phyloP scores from a whole-genome alignment of 1,140 invertebrate genomes.

The Drosophila santomea region DNA sequence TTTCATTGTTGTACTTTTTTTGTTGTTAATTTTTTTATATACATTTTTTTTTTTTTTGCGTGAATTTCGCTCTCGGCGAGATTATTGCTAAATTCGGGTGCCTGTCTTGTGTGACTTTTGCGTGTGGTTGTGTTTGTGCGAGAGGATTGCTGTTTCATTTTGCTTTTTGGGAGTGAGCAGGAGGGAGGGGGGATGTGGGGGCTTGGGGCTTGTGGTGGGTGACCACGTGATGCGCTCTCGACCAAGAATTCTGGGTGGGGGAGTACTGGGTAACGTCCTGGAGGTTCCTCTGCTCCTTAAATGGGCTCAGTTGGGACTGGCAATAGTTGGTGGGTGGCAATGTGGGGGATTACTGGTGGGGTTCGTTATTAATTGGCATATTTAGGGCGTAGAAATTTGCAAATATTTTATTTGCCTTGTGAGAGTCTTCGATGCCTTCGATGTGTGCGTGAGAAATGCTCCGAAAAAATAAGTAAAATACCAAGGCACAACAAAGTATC shows the following conservation, averaged over 20 bases:
- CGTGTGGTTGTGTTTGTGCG: slow-evolving; percentile 9
- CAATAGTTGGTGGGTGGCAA: neutral
- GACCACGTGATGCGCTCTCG: slow-evolving; percentile 51
- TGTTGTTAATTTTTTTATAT: slow-evolving; percentile 39
- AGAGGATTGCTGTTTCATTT: slow-evolving; percentile 13
- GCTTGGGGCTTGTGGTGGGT: slow-evolving; percentile 5
- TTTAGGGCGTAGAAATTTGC: slow-evolving; percentile 24
- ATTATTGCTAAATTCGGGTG: slow-evolving; percentile 68
- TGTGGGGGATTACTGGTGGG: neutral
- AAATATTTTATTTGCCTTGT: slow-evolving; percentile 4
- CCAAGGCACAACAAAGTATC: slow-evolving; percentile 39
- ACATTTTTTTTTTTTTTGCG: slow-evolving; percentile 26
- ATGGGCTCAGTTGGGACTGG: neutral
- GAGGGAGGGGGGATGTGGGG: neutral
- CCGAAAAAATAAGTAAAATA: slow-evolving; percentile 57
- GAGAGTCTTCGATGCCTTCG: slow-evolving; percentile 31
- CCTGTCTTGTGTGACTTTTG: slow-evolving; percentile 39
- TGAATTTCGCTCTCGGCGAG: slow-evolving; percentile 37
- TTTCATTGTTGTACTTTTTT: slow-evolving; percentile 32
- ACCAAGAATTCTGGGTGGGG: slow-evolving; percentile 11
- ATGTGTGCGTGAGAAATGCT: slow-evolving; percentile 68
- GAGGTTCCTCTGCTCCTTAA: neutral
- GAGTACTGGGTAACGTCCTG: neutral
- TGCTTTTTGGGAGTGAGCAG: too few relatives aligned
- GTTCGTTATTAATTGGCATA: neutral